These are phyloP conservation scores for Coelopa frigida DNA, from an alignment of 1,140 invertebrate genomes.

Conservation along the genomic window DNA sequence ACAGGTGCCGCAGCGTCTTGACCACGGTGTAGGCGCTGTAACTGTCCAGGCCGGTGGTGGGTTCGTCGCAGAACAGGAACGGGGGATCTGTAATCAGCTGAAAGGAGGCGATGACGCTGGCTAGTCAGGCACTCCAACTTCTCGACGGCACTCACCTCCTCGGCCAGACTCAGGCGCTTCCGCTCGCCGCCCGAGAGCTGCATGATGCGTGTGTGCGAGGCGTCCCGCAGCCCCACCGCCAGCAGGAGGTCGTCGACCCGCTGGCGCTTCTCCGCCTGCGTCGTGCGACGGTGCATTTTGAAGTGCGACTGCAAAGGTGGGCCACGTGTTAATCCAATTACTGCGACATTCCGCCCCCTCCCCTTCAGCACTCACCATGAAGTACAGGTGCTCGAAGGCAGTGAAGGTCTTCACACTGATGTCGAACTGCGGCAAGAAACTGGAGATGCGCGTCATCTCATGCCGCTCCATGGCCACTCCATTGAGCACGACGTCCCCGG, in stretches of 20 bases:
- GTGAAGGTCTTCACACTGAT: slow-evolving; percentile 60
- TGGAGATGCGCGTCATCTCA: slow-evolving; percentile 60
- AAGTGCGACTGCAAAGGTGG: slow-evolving; percentile 47
- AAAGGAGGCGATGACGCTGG: too few species aligned
- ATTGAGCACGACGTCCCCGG: slow-evolving; percentile 61
- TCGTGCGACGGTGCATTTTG: slow-evolving; percentile 51
- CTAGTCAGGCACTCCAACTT: neutral
- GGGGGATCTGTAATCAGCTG: slow-evolving; percentile 67
- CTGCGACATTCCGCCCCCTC: neutral
- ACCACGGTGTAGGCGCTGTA: slow-evolving; percentile 69
- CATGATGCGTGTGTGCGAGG: slow-evolving; percentile 58
- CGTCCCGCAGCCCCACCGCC: slow-evolving; percentile 61
- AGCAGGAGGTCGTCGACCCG: slow-evolving; percentile 47
- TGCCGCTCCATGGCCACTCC: slow-evolving; percentile 53
- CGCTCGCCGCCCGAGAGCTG: slow-evolving; percentile 77
- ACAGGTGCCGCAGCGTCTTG: slow-evolving; percentile 51
- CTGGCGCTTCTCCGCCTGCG: slow-evolving; percentile 40
- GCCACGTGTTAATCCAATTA: slow-evolving; percentile 12
- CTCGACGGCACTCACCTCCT: slow-evolving; percentile 57
- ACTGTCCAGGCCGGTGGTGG: slow-evolving; percentile 76
- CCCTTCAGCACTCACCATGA: slow-evolving; percentile 55
- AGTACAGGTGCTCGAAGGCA: slow-evolving; percentile 64
- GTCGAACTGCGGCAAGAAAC: slow-evolving; percentile 66
- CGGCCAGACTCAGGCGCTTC: slow-evolving; percentile 77
- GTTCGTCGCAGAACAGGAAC: slow-evolving; percentile 75